Conservation (phyloP, 2,888 invertebrate genomes). For the Merodon equestris region DNA sequence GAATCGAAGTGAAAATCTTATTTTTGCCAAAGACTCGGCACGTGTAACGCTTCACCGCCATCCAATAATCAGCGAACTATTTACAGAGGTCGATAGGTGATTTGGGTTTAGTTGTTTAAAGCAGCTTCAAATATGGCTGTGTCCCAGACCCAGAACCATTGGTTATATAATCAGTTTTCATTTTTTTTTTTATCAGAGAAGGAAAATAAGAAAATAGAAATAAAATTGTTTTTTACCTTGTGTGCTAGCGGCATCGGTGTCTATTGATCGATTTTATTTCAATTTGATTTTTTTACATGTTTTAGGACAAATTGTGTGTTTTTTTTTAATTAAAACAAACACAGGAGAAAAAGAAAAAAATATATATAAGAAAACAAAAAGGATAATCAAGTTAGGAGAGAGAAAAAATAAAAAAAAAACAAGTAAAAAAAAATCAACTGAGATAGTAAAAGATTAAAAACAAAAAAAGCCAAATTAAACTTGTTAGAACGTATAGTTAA, state of each 20-base stretch:
- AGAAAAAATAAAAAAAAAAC: background rate
- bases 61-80: slow-evolving; percentile 2
- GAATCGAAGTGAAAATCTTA: too few species aligned
- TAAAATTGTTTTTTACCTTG: slow-evolving; percentile 73
- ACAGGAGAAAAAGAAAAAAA: slow-evolving; percentile 45
- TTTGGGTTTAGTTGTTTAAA: background rate
- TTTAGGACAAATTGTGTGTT: slow-evolving; percentile 1
- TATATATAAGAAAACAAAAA: slow-evolving; percentile 43
- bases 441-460: too few species aligned
- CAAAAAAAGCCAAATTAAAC: too few species aligned
- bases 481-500: too few species aligned
- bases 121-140: background rate
- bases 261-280: slow-evolving; percentile 60
- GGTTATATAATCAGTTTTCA: too few species aligned
- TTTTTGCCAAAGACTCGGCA: too few species aligned
- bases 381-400: slow-evolving; percentile 6
- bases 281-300: slow-evolving; percentile 14
- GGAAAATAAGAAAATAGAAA: slow-evolving; percentile 26
- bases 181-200: slow-evolving; percentile 1
- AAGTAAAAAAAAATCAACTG: too few species aligned
- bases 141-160: too few species aligned
- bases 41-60: too few species aligned
- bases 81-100: slow-evolving; percentile 34
- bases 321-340: slow-evolving; percentile 22
- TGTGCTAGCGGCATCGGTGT: slow-evolving; percentile 74